Conservation (phyloP, 2,113 vertebrate species). For the Hiodon tergisus region DNA sequence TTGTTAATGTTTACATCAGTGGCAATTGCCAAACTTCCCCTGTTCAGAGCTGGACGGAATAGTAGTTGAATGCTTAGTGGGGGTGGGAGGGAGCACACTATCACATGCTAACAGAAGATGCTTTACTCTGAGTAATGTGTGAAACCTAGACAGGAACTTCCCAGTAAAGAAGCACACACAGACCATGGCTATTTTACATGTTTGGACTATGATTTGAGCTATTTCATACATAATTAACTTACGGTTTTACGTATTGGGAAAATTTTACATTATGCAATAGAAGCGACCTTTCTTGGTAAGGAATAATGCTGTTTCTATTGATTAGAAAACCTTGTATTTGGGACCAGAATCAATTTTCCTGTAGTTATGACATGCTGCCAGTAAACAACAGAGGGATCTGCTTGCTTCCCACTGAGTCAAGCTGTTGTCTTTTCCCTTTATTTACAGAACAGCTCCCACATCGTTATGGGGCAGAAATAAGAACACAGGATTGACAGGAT, state of each 20-base stretch:
- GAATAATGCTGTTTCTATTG: not conserved
- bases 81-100: too few relatives aligned
- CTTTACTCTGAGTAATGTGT: too few relatives aligned
- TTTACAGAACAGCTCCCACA: not conserved
- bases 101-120: too few relatives aligned
- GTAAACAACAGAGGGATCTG: slow-evolving; percentile 15
- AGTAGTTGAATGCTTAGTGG: too few relatives aligned
- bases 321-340: not conserved
- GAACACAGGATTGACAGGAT: not conserved
- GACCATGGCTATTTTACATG: too few relatives aligned
- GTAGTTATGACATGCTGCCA: slow-evolving; percentile 6
- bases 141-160: too few relatives aligned
- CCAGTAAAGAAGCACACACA: too few relatives aligned
- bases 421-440: slow-evolving; percentile 21
- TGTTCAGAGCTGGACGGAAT: too few relatives aligned
- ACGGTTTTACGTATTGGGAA: not conserved
- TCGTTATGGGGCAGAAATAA: not conserved
- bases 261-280: not conserved
- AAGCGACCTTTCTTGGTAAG: not conserved
- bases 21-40: too few relatives aligned
- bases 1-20: too few relatives aligned
- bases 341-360: not conserved
- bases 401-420: slow-evolving; percentile 9
- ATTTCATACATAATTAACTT: too few relatives aligned
- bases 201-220: too few relatives aligned